A percentile compares a stretch with the other conserved stretches of the same genome.
phyloP scores from a whole-genome alignment of 2,888 invertebrate species.

The Volucella inanis region DNA sequence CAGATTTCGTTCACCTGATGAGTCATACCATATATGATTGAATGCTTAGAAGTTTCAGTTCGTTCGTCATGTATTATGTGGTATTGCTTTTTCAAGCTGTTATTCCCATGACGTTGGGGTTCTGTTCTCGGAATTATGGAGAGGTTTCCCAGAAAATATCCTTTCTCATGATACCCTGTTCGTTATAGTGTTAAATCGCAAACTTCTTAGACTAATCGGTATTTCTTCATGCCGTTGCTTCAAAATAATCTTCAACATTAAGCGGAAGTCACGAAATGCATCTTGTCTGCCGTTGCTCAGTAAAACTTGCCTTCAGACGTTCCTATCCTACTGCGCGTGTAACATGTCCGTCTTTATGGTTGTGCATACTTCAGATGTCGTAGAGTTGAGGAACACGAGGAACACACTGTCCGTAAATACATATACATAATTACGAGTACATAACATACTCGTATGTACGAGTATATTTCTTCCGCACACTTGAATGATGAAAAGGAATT shows the following conservation, averaged over 20 bases:
- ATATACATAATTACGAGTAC: too few relatives aligned
- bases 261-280: slow-evolving; percentile 62
- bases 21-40: slow-evolving; percentile 54
- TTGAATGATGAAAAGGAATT: slow-evolving; percentile 51
- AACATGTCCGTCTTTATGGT: background rate
- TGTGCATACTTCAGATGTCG: slow-evolving; percentile 42
- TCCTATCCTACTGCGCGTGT: background rate
- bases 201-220: slow-evolving; percentile 11
- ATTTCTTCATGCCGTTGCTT: slow-evolving; percentile 12
- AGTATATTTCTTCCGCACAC: slow-evolving; percentile 50
- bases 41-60: slow-evolving; percentile 19
- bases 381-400: background rate
- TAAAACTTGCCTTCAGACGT: background rate
- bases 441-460: background rate
- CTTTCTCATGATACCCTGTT: too few relatives aligned
- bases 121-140: too few relatives aligned
- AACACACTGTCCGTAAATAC: too few relatives aligned
- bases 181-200: too few relatives aligned
- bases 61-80: background rate
- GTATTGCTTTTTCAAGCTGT: too few relatives aligned
- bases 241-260: slow-evolving; percentile 49
- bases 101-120: too few relatives aligned
- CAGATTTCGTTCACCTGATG: slow-evolving; percentile 58
- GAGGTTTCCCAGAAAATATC: too few relatives aligned
- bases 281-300: slow-evolving; percentile 35